Evolutionary conservation across 2,888 invertebrate genomes (phyloP).

Genomic region (Arctia plantaginis): DNA sequence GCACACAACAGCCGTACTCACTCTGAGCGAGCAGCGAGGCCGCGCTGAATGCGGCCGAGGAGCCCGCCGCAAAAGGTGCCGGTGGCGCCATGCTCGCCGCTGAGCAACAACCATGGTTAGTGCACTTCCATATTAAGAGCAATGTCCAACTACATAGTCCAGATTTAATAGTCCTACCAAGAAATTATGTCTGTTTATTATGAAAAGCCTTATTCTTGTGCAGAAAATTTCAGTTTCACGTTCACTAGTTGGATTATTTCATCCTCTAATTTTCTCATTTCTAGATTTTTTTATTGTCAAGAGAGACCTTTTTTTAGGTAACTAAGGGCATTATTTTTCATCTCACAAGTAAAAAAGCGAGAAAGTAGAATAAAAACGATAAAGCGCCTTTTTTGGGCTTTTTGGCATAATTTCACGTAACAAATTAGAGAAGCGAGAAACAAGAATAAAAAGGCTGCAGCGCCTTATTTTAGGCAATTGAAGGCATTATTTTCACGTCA

Average conservation of each 20-base stretch:
- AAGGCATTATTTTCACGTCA: no score
- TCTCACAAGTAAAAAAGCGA: background rate
- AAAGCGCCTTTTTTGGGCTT: no score
- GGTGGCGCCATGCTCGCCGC: slow-evolving; percentile 59
- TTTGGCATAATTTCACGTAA: no score
- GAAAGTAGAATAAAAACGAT: background rate
- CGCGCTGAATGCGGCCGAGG: slow-evolving; percentile 88
- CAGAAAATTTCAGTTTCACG: no score
- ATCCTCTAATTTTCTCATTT: no score
- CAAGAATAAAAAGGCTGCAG: no score
- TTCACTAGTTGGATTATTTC: no score
- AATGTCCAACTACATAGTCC: background rate
- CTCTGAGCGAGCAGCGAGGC: slow-evolving; percentile 94
- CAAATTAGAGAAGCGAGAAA: no score
- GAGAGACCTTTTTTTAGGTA: background rate
- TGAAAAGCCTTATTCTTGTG: no score
- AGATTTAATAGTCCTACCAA: background rate
- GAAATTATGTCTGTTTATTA: no score
- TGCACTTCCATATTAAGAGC: slow-evolving; percentile 5
- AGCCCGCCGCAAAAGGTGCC: slow-evolving; percentile 74
- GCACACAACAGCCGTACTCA: slow-evolving; percentile 84
- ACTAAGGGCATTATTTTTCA: background rate
- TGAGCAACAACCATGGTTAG: slow-evolving; percentile 48
- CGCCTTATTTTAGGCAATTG: no score
- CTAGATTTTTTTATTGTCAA: no score